Base-by-base conservation (phyloP, 2,888 invertebrate genomes). In the Drosophila borborema region DNA sequence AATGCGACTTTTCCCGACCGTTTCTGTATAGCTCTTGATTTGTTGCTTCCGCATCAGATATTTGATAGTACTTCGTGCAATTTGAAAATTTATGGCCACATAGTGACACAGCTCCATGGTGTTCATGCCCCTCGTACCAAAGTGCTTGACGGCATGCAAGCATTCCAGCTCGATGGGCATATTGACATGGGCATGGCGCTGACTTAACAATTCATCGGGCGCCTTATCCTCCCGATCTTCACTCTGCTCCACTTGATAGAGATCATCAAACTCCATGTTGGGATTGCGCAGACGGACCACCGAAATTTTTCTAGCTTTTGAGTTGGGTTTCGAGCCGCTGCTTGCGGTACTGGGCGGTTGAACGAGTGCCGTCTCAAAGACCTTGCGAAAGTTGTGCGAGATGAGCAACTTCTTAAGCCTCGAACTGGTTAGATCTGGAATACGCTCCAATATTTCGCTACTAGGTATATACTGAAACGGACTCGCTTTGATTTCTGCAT, bases 271-370 rank as follows among this genome's bases (percentile, higher is more conserved):
- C 67, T 94, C 94, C 16, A 94, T 84, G 71, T 94, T 92, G 1
- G 95, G 94, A 91, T 95, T 93, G n/a, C 94, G 91, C 34, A 96
- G 91, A 81, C 94, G 94, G 9, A 95, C 92, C 8, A 96, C 89
- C 0, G 89, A 85, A 77, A 94, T 94, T 78, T 95, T 95, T 67
- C 92, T 93, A 5, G 51, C 43, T 36, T 81, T 81, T 7, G 91
- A 81, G 4, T 41, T 12, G 12, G 41, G 18, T 23, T 90, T 86
- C 0, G 56, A 10, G 18, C 18, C 31, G 36, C 20, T 54, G 12
- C 20, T 63, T 58, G 9, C 43, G 1, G 49, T 20, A 23, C 43
- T 55, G 18, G 61, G n/a, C 38, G 48, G 41, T 3, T 59, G 41
- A 46, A 80, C 31, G 31, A 79, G 70, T 7, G 93, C 93, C 6